Evolutionary conservation across 2,113 vertebrate genomes (phyloP).

Genomic region (Calyptommatus sinebrachiatus): DNA sequence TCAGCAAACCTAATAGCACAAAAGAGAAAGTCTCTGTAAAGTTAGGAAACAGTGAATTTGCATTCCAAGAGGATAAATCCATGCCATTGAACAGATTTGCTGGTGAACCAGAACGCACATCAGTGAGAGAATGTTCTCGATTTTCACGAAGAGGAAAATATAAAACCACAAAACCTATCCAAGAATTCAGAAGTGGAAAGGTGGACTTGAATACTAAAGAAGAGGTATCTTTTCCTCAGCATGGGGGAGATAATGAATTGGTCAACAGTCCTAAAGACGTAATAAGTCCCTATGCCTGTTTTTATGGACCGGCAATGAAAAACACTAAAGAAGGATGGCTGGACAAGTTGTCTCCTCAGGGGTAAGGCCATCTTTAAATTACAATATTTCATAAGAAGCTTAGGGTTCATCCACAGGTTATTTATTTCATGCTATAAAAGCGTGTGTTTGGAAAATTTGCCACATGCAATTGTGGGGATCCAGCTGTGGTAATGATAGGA

Average conservation of each 20-base stretch:
- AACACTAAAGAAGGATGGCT: conserved; percentile 87
- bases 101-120: conserved; percentile 77
- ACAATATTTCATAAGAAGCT: neutral
- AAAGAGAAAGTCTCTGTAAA: conserved; percentile 48
- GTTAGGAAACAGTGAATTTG: conserved; percentile 53
- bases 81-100: conserved; percentile 42
- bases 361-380: conserved; percentile 69
- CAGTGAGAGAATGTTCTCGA: conserved; percentile 72
- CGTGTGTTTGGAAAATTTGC: no score
- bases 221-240: conserved; percentile 56
- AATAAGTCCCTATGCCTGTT: conserved; percentile 94
- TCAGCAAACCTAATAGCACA: conserved; percentile 54
- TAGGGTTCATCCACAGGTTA: no score
- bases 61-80: conserved; percentile 53
- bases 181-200: conserved; percentile 45
- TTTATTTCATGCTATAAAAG: no score
- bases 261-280: conserved; percentile 45
- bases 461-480: no score
- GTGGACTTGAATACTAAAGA: conserved; percentile 56
- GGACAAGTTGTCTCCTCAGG: conserved; percentile 94
- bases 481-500: no score
- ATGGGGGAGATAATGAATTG: conserved; percentile 40
- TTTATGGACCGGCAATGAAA: conserved; percentile 77
- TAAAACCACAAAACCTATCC: conserved; percentile 46
- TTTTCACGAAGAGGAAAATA: conserved; percentile 59